Evolutionary conservation across 2,888 invertebrate species (phyloP).

Genomic region (Hipparchia semele): DNA sequence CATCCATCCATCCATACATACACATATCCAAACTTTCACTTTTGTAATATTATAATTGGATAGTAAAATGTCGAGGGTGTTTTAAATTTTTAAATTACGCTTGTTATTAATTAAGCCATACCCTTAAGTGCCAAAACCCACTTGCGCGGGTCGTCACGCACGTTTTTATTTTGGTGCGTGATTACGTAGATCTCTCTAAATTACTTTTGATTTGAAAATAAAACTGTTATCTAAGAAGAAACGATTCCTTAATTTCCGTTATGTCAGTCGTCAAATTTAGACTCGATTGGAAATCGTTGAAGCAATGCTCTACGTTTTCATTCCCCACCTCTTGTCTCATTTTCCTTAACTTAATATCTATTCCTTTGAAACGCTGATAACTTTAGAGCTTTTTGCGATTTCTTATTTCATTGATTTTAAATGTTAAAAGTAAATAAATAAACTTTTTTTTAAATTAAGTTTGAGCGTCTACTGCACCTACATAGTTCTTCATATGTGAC

Average conservation of each 20-base stretch:
- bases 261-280: constrained; percentile 79
- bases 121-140: no score
- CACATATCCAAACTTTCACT: no score
- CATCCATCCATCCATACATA: no score
- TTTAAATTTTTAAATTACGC: no score
- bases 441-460: no score
- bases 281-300: constrained; percentile 76
- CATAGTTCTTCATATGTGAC: no score
- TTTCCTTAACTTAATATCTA: constrained; percentile 29
- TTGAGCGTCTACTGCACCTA: no score
- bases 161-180: neutral
- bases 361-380: constrained; percentile 18
- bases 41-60: no score
- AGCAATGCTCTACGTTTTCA: constrained; percentile 49
- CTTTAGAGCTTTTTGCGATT: constrained; percentile 37
- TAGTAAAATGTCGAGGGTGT: no score
- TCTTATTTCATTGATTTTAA: neutral
- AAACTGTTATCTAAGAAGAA: constrained; percentile 51
- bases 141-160: neutral
- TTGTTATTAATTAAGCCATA: no score
- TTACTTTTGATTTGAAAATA: constrained; percentile 32
- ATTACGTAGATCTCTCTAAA: constrained; percentile 23
- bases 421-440: neutral
- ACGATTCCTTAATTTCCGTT: constrained; percentile 80
- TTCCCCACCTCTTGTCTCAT: constrained; percentile 31